Conservation (phyloP, 1,140 invertebrate species). For the Thrips palmi region DNA sequence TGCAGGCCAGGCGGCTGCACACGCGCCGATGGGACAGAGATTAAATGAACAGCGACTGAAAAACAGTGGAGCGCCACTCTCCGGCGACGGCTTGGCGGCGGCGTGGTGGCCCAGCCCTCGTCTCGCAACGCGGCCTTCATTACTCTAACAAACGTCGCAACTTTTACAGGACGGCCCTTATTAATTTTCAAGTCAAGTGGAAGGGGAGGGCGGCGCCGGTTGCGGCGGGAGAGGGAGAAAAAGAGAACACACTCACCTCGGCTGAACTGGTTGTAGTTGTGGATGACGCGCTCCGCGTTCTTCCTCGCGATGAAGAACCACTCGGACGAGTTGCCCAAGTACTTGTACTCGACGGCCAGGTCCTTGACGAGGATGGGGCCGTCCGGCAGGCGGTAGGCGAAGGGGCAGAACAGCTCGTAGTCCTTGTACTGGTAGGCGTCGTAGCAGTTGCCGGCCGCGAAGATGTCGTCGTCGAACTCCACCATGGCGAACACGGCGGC, state of each 20-base stretch:
- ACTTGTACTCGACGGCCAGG: slow-evolving; percentile 80
- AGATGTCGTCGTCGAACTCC: slow-evolving; percentile 86
- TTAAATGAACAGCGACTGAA: no score
- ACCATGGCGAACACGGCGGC: slow-evolving; percentile 79
- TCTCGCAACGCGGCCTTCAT: no score
- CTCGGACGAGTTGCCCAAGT: slow-evolving; percentile 75
- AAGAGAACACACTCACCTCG: slow-evolving; percentile 43
- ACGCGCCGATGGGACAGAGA: no score
- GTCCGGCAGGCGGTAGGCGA: slow-evolving; percentile 74
- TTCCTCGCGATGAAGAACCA: slow-evolving; percentile 86
- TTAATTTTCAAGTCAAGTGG: no score
- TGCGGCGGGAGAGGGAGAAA: neutral
- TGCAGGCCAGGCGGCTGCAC: no score
- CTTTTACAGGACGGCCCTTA: no score
- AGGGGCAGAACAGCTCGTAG: slow-evolving; percentile 76
- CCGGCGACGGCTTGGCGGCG: no score
- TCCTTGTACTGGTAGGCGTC: slow-evolving; percentile 69
- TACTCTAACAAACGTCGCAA: no score
- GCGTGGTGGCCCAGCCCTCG: no score
- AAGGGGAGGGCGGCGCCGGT: no score
- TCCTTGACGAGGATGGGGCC: slow-evolving; percentile 78
- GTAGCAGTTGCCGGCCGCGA: slow-evolving; percentile 82
- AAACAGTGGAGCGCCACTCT: no score
- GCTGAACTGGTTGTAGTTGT: slow-evolving; percentile 60
- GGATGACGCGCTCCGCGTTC: slow-evolving; percentile 73